Evolutionary conservation across 1,140 invertebrate genomes (phyloP).

Genomic region (Musca vetustissima): DNA sequence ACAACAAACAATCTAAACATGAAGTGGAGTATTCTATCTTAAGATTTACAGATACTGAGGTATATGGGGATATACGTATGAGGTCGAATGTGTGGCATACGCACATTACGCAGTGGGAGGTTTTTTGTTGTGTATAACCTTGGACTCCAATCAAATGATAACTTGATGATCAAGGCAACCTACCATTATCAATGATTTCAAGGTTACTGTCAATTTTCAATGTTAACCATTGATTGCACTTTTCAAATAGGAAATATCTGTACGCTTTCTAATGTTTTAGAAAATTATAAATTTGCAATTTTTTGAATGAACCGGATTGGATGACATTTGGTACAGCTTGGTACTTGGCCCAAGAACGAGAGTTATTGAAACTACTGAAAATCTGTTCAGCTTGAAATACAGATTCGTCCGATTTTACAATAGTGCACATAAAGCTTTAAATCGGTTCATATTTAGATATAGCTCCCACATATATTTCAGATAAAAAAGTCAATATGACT

Average conservation of each 20-base stretch:
- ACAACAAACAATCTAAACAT: not conserved
- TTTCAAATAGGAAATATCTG: not conserved
- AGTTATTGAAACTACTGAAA: too few species aligned
- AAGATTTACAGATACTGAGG: not conserved
- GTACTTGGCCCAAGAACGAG: too few species aligned
- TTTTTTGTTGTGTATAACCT: not conserved
- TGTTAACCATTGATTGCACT: not conserved
- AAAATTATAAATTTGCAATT: too few species aligned
- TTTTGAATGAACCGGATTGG: too few species aligned
- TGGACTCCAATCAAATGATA: not conserved
- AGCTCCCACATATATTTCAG: too few species aligned
- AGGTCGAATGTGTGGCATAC: not conserved
- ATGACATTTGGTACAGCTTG: too few species aligned
- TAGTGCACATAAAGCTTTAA: too few species aligned
- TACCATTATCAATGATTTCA: slow-evolving; percentile 3
- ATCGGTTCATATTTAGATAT: too few species aligned
- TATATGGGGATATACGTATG: not conserved
- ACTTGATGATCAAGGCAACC: not conserved
- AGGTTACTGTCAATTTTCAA: not conserved
- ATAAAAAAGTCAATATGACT: too few species aligned
- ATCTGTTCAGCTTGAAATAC: too few species aligned
- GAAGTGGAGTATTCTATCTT: not conserved
- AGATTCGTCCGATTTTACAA: too few species aligned
- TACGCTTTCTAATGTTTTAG: too few species aligned
- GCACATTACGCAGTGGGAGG: slow-evolving; percentile 8